phyloP scores from a whole-genome alignment of 1,140 invertebrate species.

The Penaeus vannamei region DNA sequence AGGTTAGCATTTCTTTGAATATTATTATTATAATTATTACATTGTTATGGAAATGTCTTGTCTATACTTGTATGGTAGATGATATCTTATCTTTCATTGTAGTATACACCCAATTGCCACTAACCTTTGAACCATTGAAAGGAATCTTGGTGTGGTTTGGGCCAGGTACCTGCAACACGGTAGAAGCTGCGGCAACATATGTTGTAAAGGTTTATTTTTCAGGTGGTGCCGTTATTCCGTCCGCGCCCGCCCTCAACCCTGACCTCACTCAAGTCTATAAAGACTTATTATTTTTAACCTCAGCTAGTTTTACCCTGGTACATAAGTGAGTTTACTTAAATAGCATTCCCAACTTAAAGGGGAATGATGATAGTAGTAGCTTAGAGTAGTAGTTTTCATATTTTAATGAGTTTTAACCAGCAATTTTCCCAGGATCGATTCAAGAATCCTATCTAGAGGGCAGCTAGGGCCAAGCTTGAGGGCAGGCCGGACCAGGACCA shows the following conservation, averaged over 20 bases:
- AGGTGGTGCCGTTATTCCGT: slow-evolving; percentile 37
- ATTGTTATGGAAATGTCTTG: neutral
- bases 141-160: slow-evolving; percentile 40
- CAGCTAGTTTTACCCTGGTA: slow-evolving; percentile 23
- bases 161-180: slow-evolving; percentile 38
- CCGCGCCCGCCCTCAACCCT: slow-evolving; percentile 50
- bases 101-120: too few relatives aligned
- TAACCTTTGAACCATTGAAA: too few relatives aligned
- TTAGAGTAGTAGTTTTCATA: too few relatives aligned
- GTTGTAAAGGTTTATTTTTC: slow-evolving; percentile 55
- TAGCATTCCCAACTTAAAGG: too few relatives aligned
- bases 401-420: too few relatives aligned
- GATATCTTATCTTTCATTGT: too few relatives aligned
- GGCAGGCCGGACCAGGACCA: slow-evolving; percentile 38
- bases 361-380: too few relatives aligned
- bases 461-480: slow-evolving; percentile 58
- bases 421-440: too few relatives aligned
- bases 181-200: slow-evolving; percentile 22
- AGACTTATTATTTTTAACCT: slow-evolving; percentile 42
- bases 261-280: slow-evolving; percentile 40
- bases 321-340: too few relatives aligned
- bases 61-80: too few relatives aligned
- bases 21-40: neutral
- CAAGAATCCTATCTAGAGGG: slow-evolving; percentile 20
- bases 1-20: slow-evolving; percentile 8